Base-by-base conservation (phyloP, 2,113 vertebrate species). In the Oenanthe oenanthe region DNA sequence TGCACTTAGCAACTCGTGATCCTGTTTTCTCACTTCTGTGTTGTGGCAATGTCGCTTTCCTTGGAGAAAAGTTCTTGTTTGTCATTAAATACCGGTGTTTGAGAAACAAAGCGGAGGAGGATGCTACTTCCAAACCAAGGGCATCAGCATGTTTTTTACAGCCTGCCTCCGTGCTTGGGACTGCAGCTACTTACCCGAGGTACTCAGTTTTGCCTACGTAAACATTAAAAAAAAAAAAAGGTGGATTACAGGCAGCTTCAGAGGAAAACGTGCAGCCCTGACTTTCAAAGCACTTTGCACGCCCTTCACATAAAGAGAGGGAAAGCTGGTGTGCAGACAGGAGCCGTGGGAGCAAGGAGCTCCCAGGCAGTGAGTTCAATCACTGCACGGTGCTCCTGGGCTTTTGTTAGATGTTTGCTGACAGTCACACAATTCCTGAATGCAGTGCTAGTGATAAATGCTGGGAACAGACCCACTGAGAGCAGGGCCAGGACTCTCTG, bases 81-180 rank as follows among this genome's bases (percentile, higher is more conserved):
- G 75, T 58, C 71, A 78, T 83, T 80, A 93, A 95, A 93, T 62
- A 78, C n/a, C 3, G 0, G 11, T 20, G 67, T 67, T 82, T 56
- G 75, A 85, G 92, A 80, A 92, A 90, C n/a, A 80, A 66, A 80
- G 82, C 0, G 20, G 94, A 90, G 88, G 94, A 89, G 85, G 83
- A 76, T 14, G 72, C 58, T 34, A 43, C 72, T 68, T 76, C 43
- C 67, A 70, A 88, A 81, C 53, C 71, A 31, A 58, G 76, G 82
- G 63, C 58, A 85, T 74, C 50, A 12, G 71, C 11, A 7, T 32
- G 36, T 80, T 77, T 83, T 81, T 21, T 61, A 56, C 77, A 82
- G 77, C 74, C 50, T 88, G 66, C 20, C 54, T 84, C 51, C 0
- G 3, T 32, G 48, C 75, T 84, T 15, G 51, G 68, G 83, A 66